Evolutionary conservation across 2,113 vertebrate species (phyloP).

Genomic region (Phocoena phocoena): DNA sequence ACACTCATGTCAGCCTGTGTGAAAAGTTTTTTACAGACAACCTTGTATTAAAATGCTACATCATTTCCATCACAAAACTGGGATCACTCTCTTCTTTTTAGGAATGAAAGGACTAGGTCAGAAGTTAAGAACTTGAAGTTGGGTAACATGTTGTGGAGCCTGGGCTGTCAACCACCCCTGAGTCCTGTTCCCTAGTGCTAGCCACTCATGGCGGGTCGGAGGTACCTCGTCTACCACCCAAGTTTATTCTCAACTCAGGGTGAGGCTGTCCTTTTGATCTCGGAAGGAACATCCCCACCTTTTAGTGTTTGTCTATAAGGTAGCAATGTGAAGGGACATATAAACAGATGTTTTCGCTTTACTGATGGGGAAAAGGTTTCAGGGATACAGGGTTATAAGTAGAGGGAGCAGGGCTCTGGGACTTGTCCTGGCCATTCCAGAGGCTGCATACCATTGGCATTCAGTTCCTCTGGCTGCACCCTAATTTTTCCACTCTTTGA

Average conservation of each 20-base stretch:
- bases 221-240: fast-evolving
- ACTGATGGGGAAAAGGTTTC: background rate
- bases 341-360: background rate
- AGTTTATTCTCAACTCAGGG: background rate
- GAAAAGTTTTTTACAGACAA: background rate
- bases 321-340: background rate
- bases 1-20: background rate
- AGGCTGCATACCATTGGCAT: background rate
- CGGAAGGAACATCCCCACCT: background rate
- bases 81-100: background rate
- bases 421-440: background rate
- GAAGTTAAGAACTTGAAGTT: background rate
- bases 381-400: background rate
- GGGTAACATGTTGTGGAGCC: background rate
- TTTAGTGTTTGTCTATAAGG: background rate
- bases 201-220: background rate
- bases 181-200: background rate
- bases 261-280: background rate
- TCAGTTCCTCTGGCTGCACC: background rate
- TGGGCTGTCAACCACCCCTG: background rate
- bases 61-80: background rate
- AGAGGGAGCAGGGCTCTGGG: background rate
- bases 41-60: background rate
- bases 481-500: background rate
- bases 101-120: background rate